Evolutionary conservation across 2,113 vertebrate species (phyloP), one percentile per base, ranked within the genome.

Genomic region (Pangasianodon gigas): DNA sequence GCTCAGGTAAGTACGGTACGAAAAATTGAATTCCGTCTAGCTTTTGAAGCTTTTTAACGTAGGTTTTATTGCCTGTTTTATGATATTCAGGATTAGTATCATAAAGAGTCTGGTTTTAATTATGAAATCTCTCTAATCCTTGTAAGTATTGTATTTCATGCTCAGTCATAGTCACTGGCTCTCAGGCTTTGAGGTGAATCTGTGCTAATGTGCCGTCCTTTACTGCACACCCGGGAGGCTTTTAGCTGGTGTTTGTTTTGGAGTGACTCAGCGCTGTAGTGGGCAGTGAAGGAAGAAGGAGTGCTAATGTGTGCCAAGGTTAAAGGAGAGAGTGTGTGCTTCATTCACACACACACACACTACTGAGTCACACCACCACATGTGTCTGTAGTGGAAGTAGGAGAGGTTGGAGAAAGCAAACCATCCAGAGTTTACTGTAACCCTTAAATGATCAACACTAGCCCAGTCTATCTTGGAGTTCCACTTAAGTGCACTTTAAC

Each of bases 211-310:
- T 65, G 29, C 46, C 9, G 56, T 51, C 56, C 14, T 67, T 82
- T 77, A 77, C 74, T 46, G 74, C 80, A 62, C 58, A 41, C 46
- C 26, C 24, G 58, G 46, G n/a, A 24, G 13, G 69, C 85, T 81
- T 82, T 82, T 62, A 88, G 60, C 75, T 67, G 24, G 0, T 69
- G 48, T 79, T 87, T 32, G 80, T 79, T 74, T 80, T 52, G 18
- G 52, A 44, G 75, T 87, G 83, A 82, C 51, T 85, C 67, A 85
- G 85, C 65, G 4, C 2, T 88, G 85, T 69, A 44, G 21, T 37
- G 75, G 86, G 46, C 32, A 80, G 51, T 46, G 54, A 90, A 56
- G 46, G 44, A 51, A 77, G 69, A 80, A 82, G 54, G 18, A 54
- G 18, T 21, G 80, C 29, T 82, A 82, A 56, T 83, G 52, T 41